Evolutionary conservation across 2,888 invertebrate genomes (phyloP).

Genomic region (Pediacus dermestoides): DNA sequence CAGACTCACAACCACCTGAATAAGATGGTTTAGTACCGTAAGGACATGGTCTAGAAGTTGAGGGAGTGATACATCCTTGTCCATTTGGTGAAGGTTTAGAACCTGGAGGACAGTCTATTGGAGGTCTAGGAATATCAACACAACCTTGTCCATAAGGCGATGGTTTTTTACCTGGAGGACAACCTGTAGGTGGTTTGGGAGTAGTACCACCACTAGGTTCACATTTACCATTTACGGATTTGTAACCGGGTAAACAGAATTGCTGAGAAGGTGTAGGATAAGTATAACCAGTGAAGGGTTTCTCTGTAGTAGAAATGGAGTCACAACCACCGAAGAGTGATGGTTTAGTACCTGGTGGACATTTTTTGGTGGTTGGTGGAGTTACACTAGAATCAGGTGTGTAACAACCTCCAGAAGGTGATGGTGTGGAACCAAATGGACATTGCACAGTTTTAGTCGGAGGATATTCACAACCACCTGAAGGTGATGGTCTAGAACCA

Average conservation of each 20-base stretch:
- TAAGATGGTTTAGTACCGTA: background rate
- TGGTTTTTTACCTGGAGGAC: slow-evolving; percentile 12
- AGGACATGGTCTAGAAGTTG: background rate
- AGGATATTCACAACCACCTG: slow-evolving; percentile 4
- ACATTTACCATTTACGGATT: slow-evolving; percentile 8
- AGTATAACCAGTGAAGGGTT: slow-evolving; percentile 1
- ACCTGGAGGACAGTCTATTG: slow-evolving; percentile 14
- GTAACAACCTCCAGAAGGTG: slow-evolving; percentile 1
- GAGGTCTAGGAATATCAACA: slow-evolving; percentile 6
- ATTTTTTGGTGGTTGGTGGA: too few species aligned
- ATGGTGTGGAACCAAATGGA: too few species aligned
- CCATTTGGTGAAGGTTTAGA: slow-evolving; percentile 13
- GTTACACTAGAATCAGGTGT: slow-evolving; percentile 7
- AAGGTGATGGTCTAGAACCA: background rate
- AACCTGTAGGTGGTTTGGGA: slow-evolving; percentile 8
- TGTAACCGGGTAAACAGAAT: slow-evolving; percentile 17
- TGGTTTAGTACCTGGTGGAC: slow-evolving; percentile 14
- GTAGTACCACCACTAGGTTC: too few species aligned
- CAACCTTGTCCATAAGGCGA: slow-evolving; percentile 8
- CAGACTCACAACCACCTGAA: background rate
- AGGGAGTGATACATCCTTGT: slow-evolving; percentile 16
- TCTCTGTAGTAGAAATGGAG: too few species aligned
- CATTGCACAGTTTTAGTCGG: background rate
- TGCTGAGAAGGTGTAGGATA: slow-evolving; percentile 14
- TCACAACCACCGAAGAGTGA: background rate